Base-by-base conservation (phyloP, 23 tunicate species). In the Phallusia fumigata region DNA sequence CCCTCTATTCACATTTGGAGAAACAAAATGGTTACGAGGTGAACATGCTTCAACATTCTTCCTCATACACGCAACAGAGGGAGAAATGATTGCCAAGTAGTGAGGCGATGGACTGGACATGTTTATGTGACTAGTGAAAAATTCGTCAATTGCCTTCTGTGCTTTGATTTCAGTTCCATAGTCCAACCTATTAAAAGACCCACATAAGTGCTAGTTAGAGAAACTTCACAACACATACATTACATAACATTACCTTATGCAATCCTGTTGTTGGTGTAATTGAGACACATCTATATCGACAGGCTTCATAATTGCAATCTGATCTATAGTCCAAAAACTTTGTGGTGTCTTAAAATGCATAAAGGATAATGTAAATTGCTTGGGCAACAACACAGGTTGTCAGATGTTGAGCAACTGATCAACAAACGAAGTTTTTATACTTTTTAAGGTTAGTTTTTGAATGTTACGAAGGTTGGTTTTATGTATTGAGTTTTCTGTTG, bases 241-340 rank as follows among this genome's bases (percentile, higher is more conserved):
- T n/a, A n/a, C n/a, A n/a, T n/a, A n/a, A 40, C 47, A 40, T 6
- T 58, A 58, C 69, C 69, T 76, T 0, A 88, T 88, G 65, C 85
- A 69, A 35, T 88, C 82, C 72, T 93, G 92, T 72, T 93, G 97
- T 36, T 88, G 84, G 35, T 93, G 92, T 18, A 93, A 44, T 64
- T 82, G 74, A 16, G 97, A 93, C 3, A 88, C 69, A 78, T 93
- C 97, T 76, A 93, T 88, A 77, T 93, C 92, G 0, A 80, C 89
- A 0, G 97, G 97, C 22, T 93, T 88, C 78, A 93, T 64, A 0
- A 93, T 35, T 10, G 97, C 92, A 34, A 93, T 88, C 81, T 93
- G 92, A 78, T 93, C 97, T 31, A 93, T 88, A 31, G 77, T 93
- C 97, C 97, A 93, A 76, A 93, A 93, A 78, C 92, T 88, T 58